Conservation (phyloP, 2,113 vertebrate species). For the Leptodactylus fuscus region DNA sequence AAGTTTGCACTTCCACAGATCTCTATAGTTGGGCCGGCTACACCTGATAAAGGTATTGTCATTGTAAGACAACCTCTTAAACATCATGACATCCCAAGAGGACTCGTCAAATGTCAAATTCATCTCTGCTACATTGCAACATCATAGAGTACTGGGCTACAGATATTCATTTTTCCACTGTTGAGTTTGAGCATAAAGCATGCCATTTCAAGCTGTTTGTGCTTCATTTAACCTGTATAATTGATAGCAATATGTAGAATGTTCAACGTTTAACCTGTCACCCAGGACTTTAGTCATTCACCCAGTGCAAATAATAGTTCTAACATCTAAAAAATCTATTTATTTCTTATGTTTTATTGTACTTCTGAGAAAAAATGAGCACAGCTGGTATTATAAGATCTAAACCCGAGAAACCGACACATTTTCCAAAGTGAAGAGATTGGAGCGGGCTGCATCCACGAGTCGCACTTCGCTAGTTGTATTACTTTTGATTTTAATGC, state of each 20-base stretch:
- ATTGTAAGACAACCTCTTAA: no score
- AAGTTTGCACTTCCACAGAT: no score
- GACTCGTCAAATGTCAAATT: not conserved
- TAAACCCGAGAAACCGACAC: conserved; percentile 29
- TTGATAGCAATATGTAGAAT: conserved; percentile 1
- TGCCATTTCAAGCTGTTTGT: not conserved
- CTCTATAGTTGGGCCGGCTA: no score
- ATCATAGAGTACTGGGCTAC: not conserved
- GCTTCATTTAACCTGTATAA: not conserved
- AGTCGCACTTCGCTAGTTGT: conserved; percentile 30
- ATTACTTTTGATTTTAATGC: conserved; percentile 44
- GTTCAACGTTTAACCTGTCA: conserved; percentile 26
- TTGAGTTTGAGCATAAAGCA: not conserved
- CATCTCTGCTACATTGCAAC: not conserved
- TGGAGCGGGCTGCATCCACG: conserved; percentile 3
- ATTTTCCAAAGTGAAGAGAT: conserved; percentile 15
- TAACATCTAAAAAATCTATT: conserved; percentile 2
- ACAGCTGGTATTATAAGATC: conserved; percentile 27
- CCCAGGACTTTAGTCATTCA: not conserved
- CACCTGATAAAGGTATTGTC: no score
- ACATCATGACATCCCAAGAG: no score
- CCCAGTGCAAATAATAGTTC: not conserved
- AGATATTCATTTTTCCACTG: conserved; percentile 1
- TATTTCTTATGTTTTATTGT: not conserved
- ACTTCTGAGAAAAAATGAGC: not conserved